phyloP scores from a whole-genome alignment of 1,140 invertebrate species.

The Anastrepha ludens region DNA sequence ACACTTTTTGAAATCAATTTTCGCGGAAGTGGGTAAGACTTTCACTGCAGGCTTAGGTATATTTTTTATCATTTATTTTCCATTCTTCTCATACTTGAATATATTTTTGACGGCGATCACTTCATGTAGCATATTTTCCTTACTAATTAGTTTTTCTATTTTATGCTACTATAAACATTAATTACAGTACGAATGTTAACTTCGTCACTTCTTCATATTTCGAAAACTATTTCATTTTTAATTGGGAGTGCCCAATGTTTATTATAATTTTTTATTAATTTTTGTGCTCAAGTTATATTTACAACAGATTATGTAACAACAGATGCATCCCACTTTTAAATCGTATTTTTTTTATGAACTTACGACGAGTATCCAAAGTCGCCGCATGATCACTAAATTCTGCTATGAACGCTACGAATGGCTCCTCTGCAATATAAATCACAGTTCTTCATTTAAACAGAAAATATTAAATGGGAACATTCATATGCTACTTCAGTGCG shows the following conservation, averaged over 20 bases:
- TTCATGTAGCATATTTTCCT: background rate
- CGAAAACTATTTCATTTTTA: background rate
- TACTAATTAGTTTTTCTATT: background rate
- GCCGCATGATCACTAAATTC: constrained; percentile 1
- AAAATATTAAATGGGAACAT: background rate
- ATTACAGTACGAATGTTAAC: background rate
- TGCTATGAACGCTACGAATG: background rate
- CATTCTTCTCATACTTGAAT: background rate
- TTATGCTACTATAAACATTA: background rate
- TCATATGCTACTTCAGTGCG: background rate
- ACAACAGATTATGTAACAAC: background rate
- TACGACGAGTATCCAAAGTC: constrained; percentile 14
- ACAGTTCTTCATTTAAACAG: background rate
- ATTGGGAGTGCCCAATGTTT: background rate
- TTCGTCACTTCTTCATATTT: too few relatives aligned
- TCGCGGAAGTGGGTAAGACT: background rate
- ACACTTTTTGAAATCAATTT: background rate
- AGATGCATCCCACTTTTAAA: background rate
- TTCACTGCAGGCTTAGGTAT: background rate
- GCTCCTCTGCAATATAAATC: background rate
- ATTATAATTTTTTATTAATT: background rate
- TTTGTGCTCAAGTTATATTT: background rate
- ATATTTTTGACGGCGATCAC: background rate
- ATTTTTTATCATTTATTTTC: background rate
- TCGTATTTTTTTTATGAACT: constrained; percentile 4